Base-by-base conservation (phyloP, 2,113 vertebrate genomes). In the Thryonomys swinderianus region DNA sequence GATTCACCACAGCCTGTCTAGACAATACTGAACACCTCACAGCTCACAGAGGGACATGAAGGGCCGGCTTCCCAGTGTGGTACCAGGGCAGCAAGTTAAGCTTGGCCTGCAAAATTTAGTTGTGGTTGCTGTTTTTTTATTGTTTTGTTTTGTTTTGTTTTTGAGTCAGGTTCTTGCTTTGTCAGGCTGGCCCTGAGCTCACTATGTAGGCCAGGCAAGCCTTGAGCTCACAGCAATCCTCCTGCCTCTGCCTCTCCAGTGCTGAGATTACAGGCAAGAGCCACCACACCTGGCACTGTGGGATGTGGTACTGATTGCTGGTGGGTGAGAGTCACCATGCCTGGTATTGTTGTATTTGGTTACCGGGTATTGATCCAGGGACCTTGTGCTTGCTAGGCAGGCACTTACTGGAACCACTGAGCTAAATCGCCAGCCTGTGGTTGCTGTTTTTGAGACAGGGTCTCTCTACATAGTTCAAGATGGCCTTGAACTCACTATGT, bases 21-120 rank as follows among this genome's bases (percentile, higher is more conserved):
- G 20, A 51, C 40, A 30, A 67, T 0, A 0, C 11, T 1, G 25
- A 40, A 2, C 25, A 30, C 51, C 17, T 51, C 10, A 16, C 23
- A 17, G 51, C 27, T 30, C 25, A 13, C 9, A 42, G 40, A 34
- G 67, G 12, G 27, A n/a, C 14, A 48, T 2, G 12, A 5, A 18
- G 45, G 51, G 37, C n/a, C 27, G n/a, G 48, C 51, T 21, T 27
- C 82, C 2, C 20, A 21, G 20, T 20, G 57, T 3, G 57, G 57
- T 17, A 59, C 18, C 17, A 59, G 57, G 20, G 57, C 20, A 21
- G 57, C 57, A 59, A 59, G 57, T 59, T 59, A 5, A 21, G 20
- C n/a, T 34, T 0, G 71, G 40, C 40, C 71, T 16, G 13, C 6
- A 11, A 45, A 45, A 40, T 37, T 73, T 71, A 40, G 40, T 42